Evolutionary conservation across 2,797 vertebrate species (phyloP), one percentile per base, ranked within the genome.

Genomic region (Agapornis canus): DNA sequence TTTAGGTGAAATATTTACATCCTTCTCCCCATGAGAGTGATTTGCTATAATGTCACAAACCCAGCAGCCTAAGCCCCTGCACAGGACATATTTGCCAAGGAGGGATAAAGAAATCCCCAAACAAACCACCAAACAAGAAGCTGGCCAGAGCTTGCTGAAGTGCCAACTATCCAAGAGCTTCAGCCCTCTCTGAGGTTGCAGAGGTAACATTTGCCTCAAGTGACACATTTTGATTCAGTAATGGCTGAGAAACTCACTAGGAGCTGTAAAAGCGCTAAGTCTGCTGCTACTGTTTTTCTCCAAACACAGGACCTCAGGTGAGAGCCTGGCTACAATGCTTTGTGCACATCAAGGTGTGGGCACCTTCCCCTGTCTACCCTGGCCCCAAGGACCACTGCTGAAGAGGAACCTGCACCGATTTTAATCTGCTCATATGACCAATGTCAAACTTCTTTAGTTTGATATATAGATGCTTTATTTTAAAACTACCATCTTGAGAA

Each of bases 271-370:
- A 64, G 32, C 56, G 52, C 17, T 19, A 69, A 54, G 49, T 13
- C 42, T 77, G 26, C 51, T 47, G 47, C 79, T 51, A 31, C 79
- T 49, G 32, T 15, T 35, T 49, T 65, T 61, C 73, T 69, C 43
- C 69, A 57, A 52, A 51, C 6, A n/a, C 1, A 0, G 7, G 18
- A 37, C 9, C 37, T 68, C 43, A 25, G 32, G 43, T 13, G 19
- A 82, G 31, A 84, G 25, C 35, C 37, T 26, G 32, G 54, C 81
- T 51, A 35, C 69, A 87, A 29, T 2, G 9, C 9, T 57, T 42
- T 19, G 1, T 1, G 7, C 27, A 68, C 0, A 0, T 17, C 56
- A 57, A 69, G 22, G 37, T 23, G 40, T 4, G 1, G 52, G 40
- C 0, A 2, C 42, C 27, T 47, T 69, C 11, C 32, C 37, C 47